These are phyloP conservation scores for Paracentrotus lividus DNA, from an alignment of 53 echinoderm and acorn worm genomes.

Conservation along the genomic window DNA sequence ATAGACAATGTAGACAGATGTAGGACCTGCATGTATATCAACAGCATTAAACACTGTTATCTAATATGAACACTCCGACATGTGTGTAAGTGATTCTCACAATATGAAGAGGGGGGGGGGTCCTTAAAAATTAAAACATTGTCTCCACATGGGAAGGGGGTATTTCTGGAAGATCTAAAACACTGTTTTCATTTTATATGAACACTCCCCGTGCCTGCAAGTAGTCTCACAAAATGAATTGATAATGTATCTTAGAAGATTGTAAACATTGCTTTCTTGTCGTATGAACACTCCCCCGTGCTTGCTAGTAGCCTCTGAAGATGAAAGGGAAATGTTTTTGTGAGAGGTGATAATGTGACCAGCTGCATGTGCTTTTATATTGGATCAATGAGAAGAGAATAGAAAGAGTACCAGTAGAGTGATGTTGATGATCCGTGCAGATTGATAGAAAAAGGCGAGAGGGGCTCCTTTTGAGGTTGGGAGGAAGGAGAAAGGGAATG, in stretches of 20 bases:
- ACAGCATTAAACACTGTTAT: neutral
- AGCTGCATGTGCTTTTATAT: slow-evolving; percentile 19
- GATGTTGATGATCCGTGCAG: neutral
- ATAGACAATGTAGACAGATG: no score
- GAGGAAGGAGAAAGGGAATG: neutral
- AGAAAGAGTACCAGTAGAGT: neutral
- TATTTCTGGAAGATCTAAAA: no score
- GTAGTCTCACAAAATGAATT: no score
- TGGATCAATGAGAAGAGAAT: neutral
- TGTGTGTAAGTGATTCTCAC: no score
- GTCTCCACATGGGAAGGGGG: no score
- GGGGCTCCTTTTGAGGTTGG: slow-evolving; percentile 1
- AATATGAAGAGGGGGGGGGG: no score
- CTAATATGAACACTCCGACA: neutral
- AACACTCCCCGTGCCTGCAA: no score
- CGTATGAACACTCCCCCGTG: no score
- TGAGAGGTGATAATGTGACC: slow-evolving; percentile 26
- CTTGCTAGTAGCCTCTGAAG: neutral
- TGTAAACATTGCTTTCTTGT: no score
- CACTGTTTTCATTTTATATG: neutral
- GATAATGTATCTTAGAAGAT: no score
- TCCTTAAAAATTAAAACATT: no score
- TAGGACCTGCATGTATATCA: neutral
- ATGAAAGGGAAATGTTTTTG: neutral
- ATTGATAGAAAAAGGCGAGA: neutral